Evolutionary conservation across 2,797 vertebrate species (phyloP).

Genomic region (Tauraco hartlaubi): DNA sequence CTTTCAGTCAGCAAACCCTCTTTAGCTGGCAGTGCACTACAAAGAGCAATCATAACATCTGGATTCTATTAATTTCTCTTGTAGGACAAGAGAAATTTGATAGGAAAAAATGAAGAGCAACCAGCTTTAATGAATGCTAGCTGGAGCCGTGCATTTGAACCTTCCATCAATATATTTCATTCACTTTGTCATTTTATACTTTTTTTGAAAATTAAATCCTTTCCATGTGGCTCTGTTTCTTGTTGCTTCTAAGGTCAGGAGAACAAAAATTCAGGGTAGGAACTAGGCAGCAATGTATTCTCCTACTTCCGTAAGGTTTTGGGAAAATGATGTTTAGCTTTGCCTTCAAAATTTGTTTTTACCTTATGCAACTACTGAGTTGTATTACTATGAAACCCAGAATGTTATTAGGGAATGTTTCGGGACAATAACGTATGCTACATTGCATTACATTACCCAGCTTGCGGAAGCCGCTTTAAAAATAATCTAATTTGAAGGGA

Average conservation of each 20-base stretch:
- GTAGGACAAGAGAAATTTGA: constrained; percentile 45
- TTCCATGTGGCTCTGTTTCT: constrained; percentile 30
- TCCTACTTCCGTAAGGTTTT: not conserved
- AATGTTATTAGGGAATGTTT: not conserved
- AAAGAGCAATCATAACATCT: constrained; percentile 38
- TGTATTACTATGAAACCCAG: not conserved
- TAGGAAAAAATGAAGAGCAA: constrained; percentile 31
- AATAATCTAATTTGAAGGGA: not conserved
- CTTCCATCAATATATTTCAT: not conserved
- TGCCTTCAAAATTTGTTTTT: not conserved
- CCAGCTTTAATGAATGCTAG: constrained; percentile 56
- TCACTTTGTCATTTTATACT: not conserved
- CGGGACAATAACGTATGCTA: not conserved
- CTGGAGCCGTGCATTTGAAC: constrained; percentile 8
- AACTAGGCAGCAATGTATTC: not conserved
- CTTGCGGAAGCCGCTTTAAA: not conserved
- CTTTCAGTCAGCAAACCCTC: not conserved
- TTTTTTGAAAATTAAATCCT: constrained; percentile 31
- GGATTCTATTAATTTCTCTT: constrained; percentile 53
- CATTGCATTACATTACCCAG: not conserved
- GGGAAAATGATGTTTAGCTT: not conserved
- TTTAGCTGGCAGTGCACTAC: not conserved
- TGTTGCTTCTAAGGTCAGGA: not conserved
- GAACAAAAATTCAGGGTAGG: not conserved
- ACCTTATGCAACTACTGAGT: not conserved